phyloP scores from a whole-genome alignment of 2,888 invertebrate genomes.

The Mylabris sibirica region DNA sequence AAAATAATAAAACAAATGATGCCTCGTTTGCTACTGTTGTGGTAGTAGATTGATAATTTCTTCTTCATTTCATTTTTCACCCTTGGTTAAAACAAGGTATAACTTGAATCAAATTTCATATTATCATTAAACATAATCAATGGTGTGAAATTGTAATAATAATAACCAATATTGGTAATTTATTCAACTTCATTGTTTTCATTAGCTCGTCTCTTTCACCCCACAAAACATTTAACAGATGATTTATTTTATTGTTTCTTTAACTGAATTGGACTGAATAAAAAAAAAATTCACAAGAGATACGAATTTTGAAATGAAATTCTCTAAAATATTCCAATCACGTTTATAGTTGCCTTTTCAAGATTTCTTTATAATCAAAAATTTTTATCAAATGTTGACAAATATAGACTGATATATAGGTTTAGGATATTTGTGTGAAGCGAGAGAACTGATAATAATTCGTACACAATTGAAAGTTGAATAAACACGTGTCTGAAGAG shows the following conservation, averaged over 20 bases:
- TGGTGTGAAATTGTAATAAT: slow-evolving; percentile 56
- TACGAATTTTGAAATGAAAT: slow-evolving; percentile 42
- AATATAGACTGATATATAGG: not conserved
- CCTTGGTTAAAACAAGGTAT: slow-evolving; percentile 37
- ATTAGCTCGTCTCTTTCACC: not conserved
- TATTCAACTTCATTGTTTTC: slow-evolving; percentile 2
- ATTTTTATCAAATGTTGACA: not conserved
- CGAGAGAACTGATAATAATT: slow-evolving; percentile 1
- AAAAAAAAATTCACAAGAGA: slow-evolving; percentile 19
- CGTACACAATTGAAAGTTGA: slow-evolving; percentile 27
- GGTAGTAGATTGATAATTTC: slow-evolving; percentile 52
- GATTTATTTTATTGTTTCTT: slow-evolving; percentile 54
- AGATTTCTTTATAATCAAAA: not conserved
- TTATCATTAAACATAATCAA: slow-evolving; percentile 42
- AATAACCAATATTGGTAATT: slow-evolving; percentile 52
- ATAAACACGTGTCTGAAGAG: slow-evolving; percentile 38
- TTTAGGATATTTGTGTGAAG: not conserved
- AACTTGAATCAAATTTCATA: slow-evolving; percentile 19
- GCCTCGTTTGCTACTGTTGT: slow-evolving; percentile 48
- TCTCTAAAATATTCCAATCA: not conserved
- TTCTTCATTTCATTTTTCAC: slow-evolving; percentile 1
- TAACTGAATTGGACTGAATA: slow-evolving; percentile 20
- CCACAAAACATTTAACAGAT: slow-evolving; percentile 50
- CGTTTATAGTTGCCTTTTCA: not conserved
- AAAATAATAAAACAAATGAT: slow-evolving; percentile 60